Base-by-base conservation (phyloP, 2,797 vertebrate species). In the Pangasius larnaudii region DNA sequence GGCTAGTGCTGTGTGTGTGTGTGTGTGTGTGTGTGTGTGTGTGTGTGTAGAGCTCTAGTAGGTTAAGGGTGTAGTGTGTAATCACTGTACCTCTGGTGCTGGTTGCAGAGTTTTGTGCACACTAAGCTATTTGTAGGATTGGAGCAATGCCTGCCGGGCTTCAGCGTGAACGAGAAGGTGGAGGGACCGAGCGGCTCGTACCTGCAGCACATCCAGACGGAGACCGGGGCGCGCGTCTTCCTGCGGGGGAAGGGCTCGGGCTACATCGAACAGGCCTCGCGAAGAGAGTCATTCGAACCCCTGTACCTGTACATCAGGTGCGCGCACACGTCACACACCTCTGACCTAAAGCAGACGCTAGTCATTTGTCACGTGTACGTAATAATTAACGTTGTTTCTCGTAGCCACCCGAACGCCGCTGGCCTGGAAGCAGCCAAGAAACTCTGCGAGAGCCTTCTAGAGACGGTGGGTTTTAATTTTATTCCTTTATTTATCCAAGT, bases 41-140 rank as follows among this genome's bases (percentile, higher is more conserved):
- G 53, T 79, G 74, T 77, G 61, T 84, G 9, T 74, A 51, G 46
- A 67, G 27, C 7, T 67, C 71, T 19, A 67, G 56, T 87, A 69
- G 63, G 24, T 67, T 10, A 51, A 5, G 46, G 61, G 81, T 84
- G 67, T 71, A 80, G 67, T 86, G 86, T 86, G 87, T 87, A 7
- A 89, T 83, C 13, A 42, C 1, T 27, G 84, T 88, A 90, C 69
- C 42, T 85, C 49, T 91, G 58, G 82, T 24, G 91, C 87, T 79
- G 89, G 85, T 87, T 90, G 78, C 93, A 96, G 96, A 96, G 95
- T 94, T 96, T 96, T 94, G 95, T 97, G 84, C 96, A 97, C 93
- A 96, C 95, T 92, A 97, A 97, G 94, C 95, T 97, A 86, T 97
- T 97, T 94, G 96, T 97, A 77, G 96, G 96, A 81, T 92, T 97